Base-by-base conservation (phyloP, 2,113 vertebrate genomes). In the Osmerus mordax region DNA sequence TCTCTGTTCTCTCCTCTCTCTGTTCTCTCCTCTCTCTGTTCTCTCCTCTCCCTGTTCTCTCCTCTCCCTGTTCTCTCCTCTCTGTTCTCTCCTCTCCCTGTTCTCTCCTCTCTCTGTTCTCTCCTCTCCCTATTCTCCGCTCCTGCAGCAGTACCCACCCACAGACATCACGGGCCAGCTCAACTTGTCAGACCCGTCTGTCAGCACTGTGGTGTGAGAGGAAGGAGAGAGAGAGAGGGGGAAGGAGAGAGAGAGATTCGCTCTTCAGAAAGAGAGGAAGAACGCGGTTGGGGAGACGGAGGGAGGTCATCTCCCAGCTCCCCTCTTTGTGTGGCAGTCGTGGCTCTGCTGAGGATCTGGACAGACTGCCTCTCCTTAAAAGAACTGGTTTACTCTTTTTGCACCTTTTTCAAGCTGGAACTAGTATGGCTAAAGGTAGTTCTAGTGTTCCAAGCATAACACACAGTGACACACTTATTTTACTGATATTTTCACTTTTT, bases 101-200 rank as follows among this genome's bases (percentile, higher is more conserved):
- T 16, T 78, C 52, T 76, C 19, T 47, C 58, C 58, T 69, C 3
- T 79, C 53, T 41, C 15, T 64, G 54, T 47, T 71, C 32, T 47
- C 41, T 47, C 41, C 41, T 47, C 41, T 47, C 41, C 41, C 7
- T 47, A 9, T 47, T 84, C 51, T 90, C 90, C 91, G 92, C 79
- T 54, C 84, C 84, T 95, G 89, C 97, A 99, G 97, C 97, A 98
- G 87, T 99, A 91, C 86, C 97, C 97, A 85, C 97, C 97, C 86
- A 97, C 97, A 73, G 97, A 98, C 93, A 97, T 97, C 94, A 94
- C 97, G 2, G 97, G 97, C 89, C 97, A 97, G 90, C 97, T 98
- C 91, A 98, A 98, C 94, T 91, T 99, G 91, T 99, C 97, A 56
- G 97, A 99, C 92, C 97, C 97, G 86, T 99, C 97, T 81, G 97